phyloP scores from a whole-genome alignment of 2,888 invertebrate genomes.

The Eledona agricola region DNA sequence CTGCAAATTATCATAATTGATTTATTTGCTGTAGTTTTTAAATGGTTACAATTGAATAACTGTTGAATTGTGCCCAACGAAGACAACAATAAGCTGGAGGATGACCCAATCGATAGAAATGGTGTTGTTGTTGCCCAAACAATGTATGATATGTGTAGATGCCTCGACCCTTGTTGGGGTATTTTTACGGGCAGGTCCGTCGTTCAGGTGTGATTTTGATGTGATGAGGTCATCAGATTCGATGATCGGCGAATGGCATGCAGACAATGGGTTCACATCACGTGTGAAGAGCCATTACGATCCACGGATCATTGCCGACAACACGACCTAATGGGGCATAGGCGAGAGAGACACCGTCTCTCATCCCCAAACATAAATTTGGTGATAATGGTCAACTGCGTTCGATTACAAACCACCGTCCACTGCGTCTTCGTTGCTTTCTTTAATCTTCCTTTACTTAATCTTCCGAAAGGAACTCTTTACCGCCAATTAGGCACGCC shows the following conservation, averaged over 20 bases:
- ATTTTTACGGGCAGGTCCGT: too few relatives aligned
- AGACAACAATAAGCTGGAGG: too few relatives aligned
- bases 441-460: constrained; percentile 27
- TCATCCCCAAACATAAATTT: constrained; percentile 47
- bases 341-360: constrained; percentile 42
- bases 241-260: constrained; percentile 30
- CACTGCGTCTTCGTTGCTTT: constrained; percentile 29
- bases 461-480: constrained; percentile 31
- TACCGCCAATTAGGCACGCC: constrained; percentile 27
- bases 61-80: too few relatives aligned
- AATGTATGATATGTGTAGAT: too few relatives aligned
- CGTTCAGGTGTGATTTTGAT: constrained; percentile 30
- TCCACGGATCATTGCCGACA: constrained; percentile 46
- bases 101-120: too few relatives aligned
- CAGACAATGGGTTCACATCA: constrained; percentile 38
- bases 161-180: too few relatives aligned
- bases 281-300: constrained; percentile 47
- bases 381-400: constrained; percentile 40
- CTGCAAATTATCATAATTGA: too few relatives aligned
- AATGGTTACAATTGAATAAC: too few relatives aligned
- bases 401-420: constrained; percentile 21
- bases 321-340: constrained; percentile 44
- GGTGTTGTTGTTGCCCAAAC: too few relatives aligned
- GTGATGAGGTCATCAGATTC: constrained; percentile 31
- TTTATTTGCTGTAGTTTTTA: too few relatives aligned